These are phyloP conservation scores for Tinea semifulvella DNA, from an alignment of 2,888 invertebrate species.

Conservation along the genomic window DNA sequence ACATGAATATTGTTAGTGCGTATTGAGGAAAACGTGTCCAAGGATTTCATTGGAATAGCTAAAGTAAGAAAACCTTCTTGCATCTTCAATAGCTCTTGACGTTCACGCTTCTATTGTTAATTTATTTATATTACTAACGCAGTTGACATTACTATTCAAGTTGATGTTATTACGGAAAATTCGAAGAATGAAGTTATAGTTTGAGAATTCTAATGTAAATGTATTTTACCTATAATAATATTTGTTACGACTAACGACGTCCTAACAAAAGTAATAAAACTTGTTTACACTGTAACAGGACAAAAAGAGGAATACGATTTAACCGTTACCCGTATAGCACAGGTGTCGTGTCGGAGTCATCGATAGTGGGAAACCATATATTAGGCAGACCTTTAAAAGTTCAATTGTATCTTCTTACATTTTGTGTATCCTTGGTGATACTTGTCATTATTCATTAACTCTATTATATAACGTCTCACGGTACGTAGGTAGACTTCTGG, in stretches of 20 bases:
- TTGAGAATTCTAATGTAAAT: conserved; percentile 13
- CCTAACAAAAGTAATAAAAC: conserved; percentile 15
- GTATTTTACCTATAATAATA: conserved; percentile 1
- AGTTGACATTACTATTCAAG: conserved; percentile 6
- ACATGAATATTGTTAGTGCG: not conserved
- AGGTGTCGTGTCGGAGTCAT: conserved; percentile 12
- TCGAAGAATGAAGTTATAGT: conserved; percentile 11
- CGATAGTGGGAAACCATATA: conserved; percentile 14
- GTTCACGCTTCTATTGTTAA: conserved; percentile 13
- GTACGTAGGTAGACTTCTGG: too few relatives aligned
- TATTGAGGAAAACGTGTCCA: conserved; percentile 9
- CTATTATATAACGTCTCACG: too few relatives aligned
- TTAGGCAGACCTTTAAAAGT: conserved; percentile 5
- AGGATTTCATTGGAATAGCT: conserved; percentile 11
- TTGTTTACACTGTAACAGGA: conserved; percentile 13
- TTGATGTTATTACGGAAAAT: conserved; percentile 8
- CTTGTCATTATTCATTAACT: too few relatives aligned
- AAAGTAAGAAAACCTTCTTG: conserved; percentile 1
- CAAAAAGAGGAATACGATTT: conserved; percentile 14
- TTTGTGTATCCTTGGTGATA: conserved; percentile 5
- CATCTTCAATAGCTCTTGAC: conserved; percentile 9
- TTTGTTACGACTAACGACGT: conserved; percentile 12
- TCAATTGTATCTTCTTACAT: conserved; percentile 7
- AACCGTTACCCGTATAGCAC: conserved; percentile 13
- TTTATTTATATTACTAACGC: conserved; percentile 10